Conservation (phyloP, 2,797 vertebrate genomes). For the Gadopsis bispinosus region DNA sequence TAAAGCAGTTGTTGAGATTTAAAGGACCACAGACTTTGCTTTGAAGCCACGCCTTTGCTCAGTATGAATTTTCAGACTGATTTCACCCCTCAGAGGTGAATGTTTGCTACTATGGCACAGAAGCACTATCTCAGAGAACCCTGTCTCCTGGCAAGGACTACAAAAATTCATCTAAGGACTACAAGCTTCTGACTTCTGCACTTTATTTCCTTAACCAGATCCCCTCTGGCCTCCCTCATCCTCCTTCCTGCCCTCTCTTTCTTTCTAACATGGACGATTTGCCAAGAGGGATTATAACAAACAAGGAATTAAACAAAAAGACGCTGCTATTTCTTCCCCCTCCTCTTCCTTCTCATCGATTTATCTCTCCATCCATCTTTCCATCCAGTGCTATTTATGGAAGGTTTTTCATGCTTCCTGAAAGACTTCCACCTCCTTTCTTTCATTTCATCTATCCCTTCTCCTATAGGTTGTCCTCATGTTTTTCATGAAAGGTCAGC, state of each 20-base stretch:
- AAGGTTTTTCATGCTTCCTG: slow-evolving; percentile 53
- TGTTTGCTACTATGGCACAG: slow-evolving; percentile 62
- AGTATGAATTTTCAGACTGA: slow-evolving; percentile 48
- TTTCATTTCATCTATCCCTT: slow-evolving; percentile 25
- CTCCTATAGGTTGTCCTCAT: slow-evolving; percentile 20
- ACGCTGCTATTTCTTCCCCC: slow-evolving; percentile 73
- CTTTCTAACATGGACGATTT: slow-evolving; percentile 63
- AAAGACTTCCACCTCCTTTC: slow-evolving; percentile 45
- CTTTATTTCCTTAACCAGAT: slow-evolving; percentile 75
- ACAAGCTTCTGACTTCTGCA: slow-evolving; percentile 77
- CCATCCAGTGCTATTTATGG: slow-evolving; percentile 65
- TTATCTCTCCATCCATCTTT: slow-evolving; percentile 59
- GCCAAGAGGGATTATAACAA: slow-evolving; percentile 64
- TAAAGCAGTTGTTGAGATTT: slow-evolving; percentile 9
- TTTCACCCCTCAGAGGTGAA: slow-evolving; percentile 56
- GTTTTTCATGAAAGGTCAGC: slow-evolving; percentile 50
- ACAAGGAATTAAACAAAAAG: slow-evolving; percentile 73
- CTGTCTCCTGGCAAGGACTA: slow-evolving; percentile 57
- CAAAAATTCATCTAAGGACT: slow-evolving; percentile 66
- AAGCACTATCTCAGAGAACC: slow-evolving; percentile 65
- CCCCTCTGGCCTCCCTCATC: slow-evolving; percentile 46
- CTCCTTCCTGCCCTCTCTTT: slow-evolving; percentile 31
- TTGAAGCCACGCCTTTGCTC: slow-evolving; percentile 45
- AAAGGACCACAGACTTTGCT: slow-evolving; percentile 52
- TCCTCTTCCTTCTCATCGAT: slow-evolving; percentile 31